Evolutionary conservation across 2,888 invertebrate species (phyloP), one percentile per base, ranked within the genome.

Genomic region (Napeogenes inachia): DNA sequence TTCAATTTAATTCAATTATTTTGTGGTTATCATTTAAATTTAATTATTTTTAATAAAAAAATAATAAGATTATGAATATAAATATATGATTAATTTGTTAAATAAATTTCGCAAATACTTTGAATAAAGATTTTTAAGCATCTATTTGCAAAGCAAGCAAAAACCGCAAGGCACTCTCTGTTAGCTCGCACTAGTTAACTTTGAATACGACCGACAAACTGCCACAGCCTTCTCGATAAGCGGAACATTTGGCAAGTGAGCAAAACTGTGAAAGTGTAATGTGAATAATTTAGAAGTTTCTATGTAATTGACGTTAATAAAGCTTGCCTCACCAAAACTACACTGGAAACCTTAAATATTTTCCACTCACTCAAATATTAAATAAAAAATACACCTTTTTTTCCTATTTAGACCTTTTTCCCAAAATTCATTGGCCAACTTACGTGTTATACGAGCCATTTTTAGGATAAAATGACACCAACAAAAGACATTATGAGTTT

Each of bases 181-280:
- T 45, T 50, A 59, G 61, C 59, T 57, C 42, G 55, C 33, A 59
- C 63, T 57, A 61, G 60, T 63, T 63, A 63, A 61, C 55, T 66
- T 64, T 59, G 61, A 64, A 64, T 63, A 64, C 66, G 61, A 45
- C 57, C 59, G 55, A 66, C 61, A 59, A 53, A 59, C 63, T 63
- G 63, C 63, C 64, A 59, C 61, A 63, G 59, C 59, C 61, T 57
- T 60, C 56, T 63, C 64, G 66, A 66, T 66, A 66, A 64, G 59
- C 53, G 61, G 53, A 64, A 64, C 66, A 59, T 59, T 66, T 56
- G 61, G 61, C 63, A 59, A 60, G 59, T 64, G 61, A 64, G 66
- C 63, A 55, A 64, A 66, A 64, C 66, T 66, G 66, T 60, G 63
- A 66, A 64, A 61, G 59, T 66, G 61, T 66, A 64, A 66, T 66